Evolutionary conservation across 2,113 vertebrate species (phyloP).

Genomic region (Carlito syrichta): DNA sequence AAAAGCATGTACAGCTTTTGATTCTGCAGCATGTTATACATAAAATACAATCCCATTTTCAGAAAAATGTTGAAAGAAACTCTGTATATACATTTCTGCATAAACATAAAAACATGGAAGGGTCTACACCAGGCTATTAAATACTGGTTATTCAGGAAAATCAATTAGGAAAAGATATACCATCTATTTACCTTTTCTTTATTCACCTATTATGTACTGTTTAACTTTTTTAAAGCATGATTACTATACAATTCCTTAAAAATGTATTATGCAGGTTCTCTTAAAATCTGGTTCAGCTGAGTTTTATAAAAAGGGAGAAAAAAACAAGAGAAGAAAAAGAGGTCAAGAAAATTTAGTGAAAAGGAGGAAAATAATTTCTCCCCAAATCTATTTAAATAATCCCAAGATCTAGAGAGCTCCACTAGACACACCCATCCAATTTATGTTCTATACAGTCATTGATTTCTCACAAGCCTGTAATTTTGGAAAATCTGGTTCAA

Average conservation of each 20-base stretch:
- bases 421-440: not conserved
- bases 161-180: not conserved
- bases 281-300: slow-evolving; percentile 25
- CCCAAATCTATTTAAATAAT: not conserved
- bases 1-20: not conserved
- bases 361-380: not conserved
- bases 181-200: slow-evolving; percentile 25
- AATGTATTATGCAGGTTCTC: slow-evolving; percentile 12
- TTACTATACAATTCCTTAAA: slow-evolving; percentile 30
- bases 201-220: not conserved
- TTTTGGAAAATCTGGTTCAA: slow-evolving; percentile 11
- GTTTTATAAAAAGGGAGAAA: not conserved
- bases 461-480: not conserved
- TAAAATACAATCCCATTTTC: not conserved
- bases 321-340: not conserved
- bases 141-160: not conserved
- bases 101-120: slow-evolving; percentile 25
- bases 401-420: not conserved
- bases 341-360: not conserved
- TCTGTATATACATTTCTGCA: not conserved
- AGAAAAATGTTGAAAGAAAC: not conserved
- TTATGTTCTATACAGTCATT: not conserved
- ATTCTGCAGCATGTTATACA: not conserved
- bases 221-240: not conserved
- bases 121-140: not conserved